A percentile compares a stretch with the other conserved stretches of the same genome.
Conservation (phyloP, 2,113 vertebrate genomes). For the Anthoscopus minutus region DNA sequence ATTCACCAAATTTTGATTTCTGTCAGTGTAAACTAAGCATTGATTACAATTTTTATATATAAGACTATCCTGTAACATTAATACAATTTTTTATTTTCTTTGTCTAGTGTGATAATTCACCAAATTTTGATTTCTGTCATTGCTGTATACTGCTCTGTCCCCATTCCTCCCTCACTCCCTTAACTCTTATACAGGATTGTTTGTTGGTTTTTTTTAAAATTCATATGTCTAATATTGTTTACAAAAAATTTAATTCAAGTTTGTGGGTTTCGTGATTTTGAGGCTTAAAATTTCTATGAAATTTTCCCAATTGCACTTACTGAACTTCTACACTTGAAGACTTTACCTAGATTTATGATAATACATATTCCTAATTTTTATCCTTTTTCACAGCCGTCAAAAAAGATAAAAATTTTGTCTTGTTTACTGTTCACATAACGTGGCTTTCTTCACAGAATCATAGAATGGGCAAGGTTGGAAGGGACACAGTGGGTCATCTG, state of each 20-base stretch:
- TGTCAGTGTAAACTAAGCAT: no score
- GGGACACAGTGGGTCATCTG: neutral
- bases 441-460: neutral
- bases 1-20: neutral
- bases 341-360: neutral
- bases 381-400: neutral
- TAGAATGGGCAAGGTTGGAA: no score
- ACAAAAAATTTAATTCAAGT: neutral
- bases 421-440: neutral
- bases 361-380: neutral
- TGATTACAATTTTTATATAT: neutral
- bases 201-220: neutral
- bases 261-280: neutral
- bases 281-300: neutral
- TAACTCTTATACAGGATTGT: neutral
- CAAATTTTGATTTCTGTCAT: neutral
- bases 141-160: neutral
- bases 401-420: neutral
- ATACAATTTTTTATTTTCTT: neutral
- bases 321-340: neutral
- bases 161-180: accelerated
- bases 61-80: neutral
- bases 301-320: neutral
- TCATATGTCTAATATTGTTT: neutral
- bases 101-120: neutral